Evolutionary conservation across 2,797 vertebrate species (phyloP), one percentile per base, ranked within the genome.

Genomic region (Scarus forsteni): DNA sequence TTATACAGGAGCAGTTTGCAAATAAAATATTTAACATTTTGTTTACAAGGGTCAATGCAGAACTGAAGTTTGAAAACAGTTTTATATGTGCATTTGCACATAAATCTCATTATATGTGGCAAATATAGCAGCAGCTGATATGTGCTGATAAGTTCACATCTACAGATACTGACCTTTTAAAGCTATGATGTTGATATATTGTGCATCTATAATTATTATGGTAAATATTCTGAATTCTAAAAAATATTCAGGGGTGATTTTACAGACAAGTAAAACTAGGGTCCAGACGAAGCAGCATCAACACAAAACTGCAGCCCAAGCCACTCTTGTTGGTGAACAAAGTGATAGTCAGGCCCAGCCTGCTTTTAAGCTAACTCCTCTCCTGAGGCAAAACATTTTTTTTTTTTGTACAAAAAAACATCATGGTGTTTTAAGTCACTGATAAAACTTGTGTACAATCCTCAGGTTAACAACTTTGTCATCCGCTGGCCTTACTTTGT

Each of bases 191-290:
- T 27, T 27, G 27, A 27, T 27, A 27, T 27, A 27, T 27, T 27
- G 27, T 27, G 27, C 27, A 27, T 27, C 27, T 59, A 54, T 54
- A 52, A 66, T 56, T 11, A 34, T 14, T 19, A 38, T 48, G 15
- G 6, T 58, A 36, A 36, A 40, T 61, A 38, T 53, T 54, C 19
- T 38, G 15, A 74, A 16, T 18, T 64, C 27, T 68, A 39, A 66
- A 19, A 42, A n/a, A n/a, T n/a, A 8, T 60, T 50, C 61, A 18
- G 77, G 19, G 2, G 79, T 35, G 71, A 19, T 66, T 80, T 85
- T 76, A 36, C 73, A 85, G 64, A 73, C 27, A 69, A 40, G 18
- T 1, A 58, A 68, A 79, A 69, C 38, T 73, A n/a, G 65, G 60
- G 61, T 76, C 39, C 53, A 58, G 18, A 64, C 74, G 49, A 75